Evolutionary conservation across 1,140 invertebrate species (phyloP).

Genomic region (Drosophila nannoptera): DNA sequence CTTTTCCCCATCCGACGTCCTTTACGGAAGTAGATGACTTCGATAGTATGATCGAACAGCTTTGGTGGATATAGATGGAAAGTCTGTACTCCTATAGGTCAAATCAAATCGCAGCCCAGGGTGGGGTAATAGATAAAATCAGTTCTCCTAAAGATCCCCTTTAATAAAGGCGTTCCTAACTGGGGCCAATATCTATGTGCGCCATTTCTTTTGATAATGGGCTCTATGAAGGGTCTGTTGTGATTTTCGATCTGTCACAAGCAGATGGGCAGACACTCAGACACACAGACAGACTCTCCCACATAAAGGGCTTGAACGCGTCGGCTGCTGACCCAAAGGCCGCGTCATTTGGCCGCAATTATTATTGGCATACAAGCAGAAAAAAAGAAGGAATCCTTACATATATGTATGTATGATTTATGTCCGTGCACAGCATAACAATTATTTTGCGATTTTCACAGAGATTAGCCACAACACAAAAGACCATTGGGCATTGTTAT

Average conservation of each 20-base stretch:
- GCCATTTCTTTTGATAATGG: too few species aligned
- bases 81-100: too few species aligned
- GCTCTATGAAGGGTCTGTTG: too few species aligned
- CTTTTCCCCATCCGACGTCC: neutral
- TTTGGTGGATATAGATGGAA: too few species aligned
- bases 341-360: slow-evolving; percentile 76
- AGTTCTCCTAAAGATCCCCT: too few species aligned
- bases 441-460: slow-evolving; percentile 71
- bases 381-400: slow-evolving; percentile 5
- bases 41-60: too few species aligned
- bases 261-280: neutral
- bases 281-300: slow-evolving; percentile 4
- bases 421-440: slow-evolving; percentile 23
- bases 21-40: neutral
- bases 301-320: slow-evolving; percentile 26
- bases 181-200: too few species aligned
- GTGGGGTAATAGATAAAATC: too few species aligned
- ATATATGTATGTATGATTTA: slow-evolving; percentile 2
- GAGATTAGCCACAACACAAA: slow-evolving; percentile 74
- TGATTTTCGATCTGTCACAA: slow-evolving; percentile 1
- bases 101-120: too few species aligned
- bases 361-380: slow-evolving; percentile 30
- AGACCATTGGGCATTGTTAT: slow-evolving; percentile 58
- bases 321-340: slow-evolving; percentile 18
- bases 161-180: too few species aligned